These are phyloP conservation scores for Rosalia funebris DNA, from an alignment of 2,888 invertebrate species.

Conservation along the genomic window DNA sequence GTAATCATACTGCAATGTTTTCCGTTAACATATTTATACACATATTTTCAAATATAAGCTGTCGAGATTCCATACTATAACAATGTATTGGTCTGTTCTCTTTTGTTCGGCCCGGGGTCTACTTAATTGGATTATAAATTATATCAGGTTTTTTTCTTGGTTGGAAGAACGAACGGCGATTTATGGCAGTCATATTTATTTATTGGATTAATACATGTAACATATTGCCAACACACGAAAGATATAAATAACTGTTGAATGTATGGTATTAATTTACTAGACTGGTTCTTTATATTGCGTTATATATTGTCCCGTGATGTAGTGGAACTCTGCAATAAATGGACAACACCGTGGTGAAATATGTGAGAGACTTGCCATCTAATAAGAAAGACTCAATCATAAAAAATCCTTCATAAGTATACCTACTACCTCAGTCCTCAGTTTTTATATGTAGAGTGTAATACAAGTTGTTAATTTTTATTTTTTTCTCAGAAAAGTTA, in stretches of 20 bases:
- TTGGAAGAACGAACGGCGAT: constrained; percentile 59
- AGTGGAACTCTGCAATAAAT: constrained; percentile 56
- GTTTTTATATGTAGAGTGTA: too few relatives aligned
- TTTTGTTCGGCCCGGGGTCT: constrained; percentile 50
- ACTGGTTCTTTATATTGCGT: constrained; percentile 61
- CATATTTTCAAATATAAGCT: constrained; percentile 46
- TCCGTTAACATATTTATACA: too few relatives aligned
- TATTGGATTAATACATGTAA: constrained; percentile 67
- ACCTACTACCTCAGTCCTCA: too few relatives aligned
- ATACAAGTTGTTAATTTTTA: too few relatives aligned
- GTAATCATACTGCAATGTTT: too few relatives aligned
- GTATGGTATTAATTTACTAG: constrained; percentile 65
- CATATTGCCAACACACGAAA: constrained; percentile 65
- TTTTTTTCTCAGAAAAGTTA: too few relatives aligned
- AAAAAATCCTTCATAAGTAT: constrained; percentile 6
- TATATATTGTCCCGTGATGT: constrained; percentile 61
- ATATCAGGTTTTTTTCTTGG: constrained; percentile 54
- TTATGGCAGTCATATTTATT: constrained; percentile 66
- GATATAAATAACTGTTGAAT: constrained; percentile 64
- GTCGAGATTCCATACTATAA: constrained; percentile 8
- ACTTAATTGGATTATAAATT: constrained; percentile 65
- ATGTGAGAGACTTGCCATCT: constrained; percentile 38
- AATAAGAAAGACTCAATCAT: constrained; percentile 25
- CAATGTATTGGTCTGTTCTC: constrained; percentile 24
- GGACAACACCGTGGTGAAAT: constrained; percentile 48